phyloP scores from a whole-genome alignment of 2,888 invertebrate genomes.

The Cryptophagus acutangulus region DNA sequence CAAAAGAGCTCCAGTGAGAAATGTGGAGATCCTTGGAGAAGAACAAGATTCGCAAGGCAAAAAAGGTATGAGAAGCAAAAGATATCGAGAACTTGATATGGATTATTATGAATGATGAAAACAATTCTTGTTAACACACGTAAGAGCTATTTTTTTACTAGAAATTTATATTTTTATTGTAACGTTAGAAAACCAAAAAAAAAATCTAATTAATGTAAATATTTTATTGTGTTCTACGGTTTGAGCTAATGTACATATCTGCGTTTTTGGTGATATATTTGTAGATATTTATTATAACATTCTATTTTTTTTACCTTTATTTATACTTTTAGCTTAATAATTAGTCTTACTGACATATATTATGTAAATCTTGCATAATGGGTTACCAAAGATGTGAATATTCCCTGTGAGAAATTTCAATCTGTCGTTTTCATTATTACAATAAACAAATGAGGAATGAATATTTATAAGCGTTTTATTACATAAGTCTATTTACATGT shows the following conservation, averaged over 20 bases:
- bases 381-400: slow-evolving; percentile 37
- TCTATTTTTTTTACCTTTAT: slow-evolving; percentile 13
- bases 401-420: slow-evolving; percentile 23
- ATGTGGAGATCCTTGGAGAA: slow-evolving; percentile 68
- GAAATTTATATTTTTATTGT: slow-evolving; percentile 8
- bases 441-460: slow-evolving; percentile 26
- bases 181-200: neutral
- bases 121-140: neutral
- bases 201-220: slow-evolving; percentile 1
- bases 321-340: slow-evolving; percentile 13
- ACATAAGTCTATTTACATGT: slow-evolving; percentile 4
- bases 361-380: slow-evolving; percentile 28
- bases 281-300: slow-evolving; percentile 15
- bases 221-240: slow-evolving; percentile 11
- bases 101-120: slow-evolving; percentile 18
- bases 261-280: slow-evolving; percentile 19
- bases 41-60: slow-evolving; percentile 44
- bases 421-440: slow-evolving; percentile 21
- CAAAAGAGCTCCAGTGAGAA: slow-evolving; percentile 60
- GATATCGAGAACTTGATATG: slow-evolving; percentile 27
- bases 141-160: slow-evolving; percentile 1
- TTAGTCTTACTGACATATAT: too few relatives aligned
- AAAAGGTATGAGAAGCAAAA: slow-evolving; percentile 26
- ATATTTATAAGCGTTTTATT: slow-evolving; percentile 17
- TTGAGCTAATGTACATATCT: slow-evolving; percentile 18